Conservation (phyloP, 2,113 vertebrate species). For the Peromyscus maniculatus region DNA sequence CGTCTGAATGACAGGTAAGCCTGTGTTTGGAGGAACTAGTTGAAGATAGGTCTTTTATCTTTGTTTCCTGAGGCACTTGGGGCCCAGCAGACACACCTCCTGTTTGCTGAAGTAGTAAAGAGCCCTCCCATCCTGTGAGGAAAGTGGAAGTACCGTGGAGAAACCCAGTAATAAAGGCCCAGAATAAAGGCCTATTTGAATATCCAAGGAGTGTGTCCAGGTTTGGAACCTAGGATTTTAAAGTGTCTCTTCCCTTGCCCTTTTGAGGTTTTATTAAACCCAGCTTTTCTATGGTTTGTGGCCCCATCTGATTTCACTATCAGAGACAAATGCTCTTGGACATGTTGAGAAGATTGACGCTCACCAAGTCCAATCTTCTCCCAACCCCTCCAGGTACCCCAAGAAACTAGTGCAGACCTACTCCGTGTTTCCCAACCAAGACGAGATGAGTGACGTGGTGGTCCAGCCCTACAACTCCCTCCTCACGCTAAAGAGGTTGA, state of each 20-base stretch:
- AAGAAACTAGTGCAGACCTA: slow-evolving; percentile 99
- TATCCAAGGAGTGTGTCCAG: not conserved
- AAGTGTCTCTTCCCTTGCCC: not conserved
- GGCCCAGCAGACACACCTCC: not conserved
- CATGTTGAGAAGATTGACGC: not conserved
- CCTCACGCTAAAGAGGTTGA: slow-evolving; percentile 97
- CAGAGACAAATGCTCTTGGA: not conserved
- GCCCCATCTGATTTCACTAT: not conserved
- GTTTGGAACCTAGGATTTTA: not conserved
- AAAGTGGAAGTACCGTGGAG: not conserved
- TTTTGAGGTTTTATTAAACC: not conserved
- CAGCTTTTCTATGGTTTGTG: not conserved
- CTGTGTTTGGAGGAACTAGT: not conserved
- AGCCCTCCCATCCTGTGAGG: not conserved
- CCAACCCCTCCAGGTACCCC: slow-evolving; percentile 89
- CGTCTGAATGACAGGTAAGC: slow-evolving; percentile 97
- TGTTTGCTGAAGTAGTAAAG: not conserved
- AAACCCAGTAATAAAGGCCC: not conserved
- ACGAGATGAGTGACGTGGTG: slow-evolving; percentile 99
- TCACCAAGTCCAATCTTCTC: not conserved
- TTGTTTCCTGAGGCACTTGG: slow-evolving; percentile 11
- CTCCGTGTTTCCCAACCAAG: slow-evolving; percentile 98
- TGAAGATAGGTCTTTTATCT: not conserved
- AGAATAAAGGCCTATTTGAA: not conserved
- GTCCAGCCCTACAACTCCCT: slow-evolving; percentile 99